Evolutionary conservation across 2,113 vertebrate genomes (phyloP), one percentile per base, ranked within the genome.

Genomic region (Antechinus stuartii): DNA sequence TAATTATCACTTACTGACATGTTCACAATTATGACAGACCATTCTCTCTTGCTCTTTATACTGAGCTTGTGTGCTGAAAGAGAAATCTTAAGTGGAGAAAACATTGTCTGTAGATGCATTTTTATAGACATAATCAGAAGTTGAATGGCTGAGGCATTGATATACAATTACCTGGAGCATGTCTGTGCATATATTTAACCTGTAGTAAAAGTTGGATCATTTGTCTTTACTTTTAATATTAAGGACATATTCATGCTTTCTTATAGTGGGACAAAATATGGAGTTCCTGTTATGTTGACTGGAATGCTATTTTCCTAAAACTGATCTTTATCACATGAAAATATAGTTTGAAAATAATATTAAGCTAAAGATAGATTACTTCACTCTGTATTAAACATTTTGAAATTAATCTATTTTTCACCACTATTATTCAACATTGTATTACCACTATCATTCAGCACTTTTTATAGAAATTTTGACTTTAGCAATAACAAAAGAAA

Each of bases 1-100:
- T 93, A 84, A 95, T 95, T 95, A 92, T 93, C 57, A 96, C 52
- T 61, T 97, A 42, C 57, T 68, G 0, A 50, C 46, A 61, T 94
- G 35, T 55, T 91, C 68, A 91, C 6, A 61, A 35, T 84, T 46
- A 94, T 95, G 91, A 91, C 91, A 94, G 56, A 27, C 0, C 92
- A 1, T 68, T 93, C 90, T 14, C 12, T 94, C 42, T 93, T 56
- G 61, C 49, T 94, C 50, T 7, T 0, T 57, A 49, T 52, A 76
- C 61, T 94, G 49, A 96, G 8, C 47, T 94, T 50, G 16, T 76
- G 92, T 54, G 84, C 3, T 84, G 27, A 16, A 95, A 94, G 30
- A 27, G 91, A 52, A 91, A 56, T 25, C 24, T 95, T 91, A 92
- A 16, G 55, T 12, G 0, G 93, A 54, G 4, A 52, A 3, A 10